A percentile compares a stretch with the other conserved stretches of the same genome.
These are phyloP conservation scores for Diplosoma virens DNA, from an alignment of 23 tunicate genomes.

Conservation along the genomic window DNA sequence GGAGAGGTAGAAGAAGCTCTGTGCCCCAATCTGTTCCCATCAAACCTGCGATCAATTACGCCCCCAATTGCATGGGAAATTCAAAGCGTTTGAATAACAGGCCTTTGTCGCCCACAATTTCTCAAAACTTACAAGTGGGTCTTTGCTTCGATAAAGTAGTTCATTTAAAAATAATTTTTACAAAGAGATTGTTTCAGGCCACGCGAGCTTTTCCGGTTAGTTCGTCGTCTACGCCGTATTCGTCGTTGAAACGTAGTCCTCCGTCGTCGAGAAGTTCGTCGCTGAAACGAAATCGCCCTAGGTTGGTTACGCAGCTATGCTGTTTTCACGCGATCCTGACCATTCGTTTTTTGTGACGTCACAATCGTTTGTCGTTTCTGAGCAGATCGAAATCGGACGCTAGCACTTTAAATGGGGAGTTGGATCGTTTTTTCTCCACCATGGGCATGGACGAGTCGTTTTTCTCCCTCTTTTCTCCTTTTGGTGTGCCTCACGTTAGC, in stretches of 20 bases:
- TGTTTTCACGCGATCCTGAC: neutral
- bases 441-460: constrained; percentile 85
- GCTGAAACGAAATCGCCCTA: constrained; percentile 75
- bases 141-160: too few relatives aligned
- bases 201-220: constrained; percentile 67
- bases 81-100: constrained; percentile 72
- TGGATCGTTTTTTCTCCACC: constrained; percentile 78
- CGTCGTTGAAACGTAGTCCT: constrained; percentile 78
- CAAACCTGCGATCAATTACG: constrained; percentile 57
- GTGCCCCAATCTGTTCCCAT: constrained; percentile 49
- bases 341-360: neutral
- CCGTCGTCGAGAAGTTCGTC: constrained; percentile 74
- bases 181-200: constrained; percentile 15
- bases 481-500: constrained; percentile 55
- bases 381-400: constrained; percentile 77
- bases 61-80: constrained; percentile 32
- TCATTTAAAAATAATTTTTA: too few relatives aligned
- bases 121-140: constrained; percentile 71
- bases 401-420: constrained; percentile 48
- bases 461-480: constrained; percentile 31
- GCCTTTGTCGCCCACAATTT: constrained; percentile 70
- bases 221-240: constrained; percentile 80
- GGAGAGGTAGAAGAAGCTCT: constrained; percentile 38
- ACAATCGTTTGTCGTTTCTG: neutral
- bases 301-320: constrained; percentile 34